Evolutionary conservation across 2,888 invertebrate species (phyloP), one percentile per base, ranked within the genome.

Genomic region (Drosophila neonasuta): DNA sequence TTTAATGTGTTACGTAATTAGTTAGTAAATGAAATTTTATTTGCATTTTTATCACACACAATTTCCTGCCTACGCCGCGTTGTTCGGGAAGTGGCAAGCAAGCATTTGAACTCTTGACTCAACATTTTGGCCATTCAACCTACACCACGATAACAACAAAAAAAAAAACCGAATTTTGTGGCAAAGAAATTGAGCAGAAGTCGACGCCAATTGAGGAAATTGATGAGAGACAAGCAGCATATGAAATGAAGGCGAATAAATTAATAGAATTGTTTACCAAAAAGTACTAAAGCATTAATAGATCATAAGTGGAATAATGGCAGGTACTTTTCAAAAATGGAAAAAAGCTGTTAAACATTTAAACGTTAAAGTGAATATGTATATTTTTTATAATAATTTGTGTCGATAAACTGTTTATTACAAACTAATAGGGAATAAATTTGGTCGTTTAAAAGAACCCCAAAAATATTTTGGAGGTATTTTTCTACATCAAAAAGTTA

Each of bases 1-100:
- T n/a, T 66, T 52, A 61, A 66, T 70, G 58, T 68, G 73, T 81
- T 84, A 81, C 77, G 79, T 76, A 80, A 81, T 83, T 80, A 67
- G 66, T 67, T 65, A 63, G 65, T 68, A 71, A 76, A 74, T 76
- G 52, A 58, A 68, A 42, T 42, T 55, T 65, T 68, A 81, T 81
- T 81, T 79, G 61, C 80, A 79, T 86, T 79, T 82, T 81, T 54
- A 76, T 77, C 55, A 49, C 49, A 65, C 57, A 46, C 36, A 54
- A 79, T 79, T 82, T 82, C 81, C 85, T 82, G 81, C 58, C 73
- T 86, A 77, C 60, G 68, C 74, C 60, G 51, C 29, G 36, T 24
- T 17, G n/a, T 61, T 45, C 54, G 58, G 80, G 79, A 81, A 80
- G 79, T 73, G 48, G 42, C 51, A 64, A 58, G 42, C 51, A 64